phyloP scores from a whole-genome alignment of 2,113 vertebrate species.

The Eudyptes chrysolophus region DNA sequence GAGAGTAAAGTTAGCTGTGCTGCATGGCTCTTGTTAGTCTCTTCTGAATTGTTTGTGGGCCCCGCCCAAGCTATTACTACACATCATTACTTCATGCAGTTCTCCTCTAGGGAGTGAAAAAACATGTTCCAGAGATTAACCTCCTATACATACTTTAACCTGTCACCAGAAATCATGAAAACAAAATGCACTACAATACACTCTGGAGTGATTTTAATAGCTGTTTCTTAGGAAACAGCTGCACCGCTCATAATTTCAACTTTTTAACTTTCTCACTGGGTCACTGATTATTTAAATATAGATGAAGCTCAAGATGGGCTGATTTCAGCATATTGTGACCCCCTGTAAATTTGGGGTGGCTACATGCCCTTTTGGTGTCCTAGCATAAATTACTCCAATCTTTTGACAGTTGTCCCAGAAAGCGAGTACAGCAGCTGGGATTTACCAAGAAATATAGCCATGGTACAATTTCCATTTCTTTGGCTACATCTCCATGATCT shows the following conservation, averaged over 20 bases:
- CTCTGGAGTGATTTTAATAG: not conserved
- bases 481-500: not conserved
- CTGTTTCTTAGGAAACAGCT: constrained; percentile 16
- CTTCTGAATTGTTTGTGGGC: not conserved
- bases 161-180: constrained; percentile 1
- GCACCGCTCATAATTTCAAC: not conserved
- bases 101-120: constrained; percentile 30
- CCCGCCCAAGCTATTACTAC: constrained; percentile 15
- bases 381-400: not conserved
- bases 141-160: not conserved
- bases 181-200: not conserved
- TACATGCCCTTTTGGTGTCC: not conserved
- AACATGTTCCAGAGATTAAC: constrained; percentile 25
- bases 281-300: not conserved
- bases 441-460: not conserved
- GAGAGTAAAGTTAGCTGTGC: not conserved
- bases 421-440: not conserved
- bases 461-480: not conserved
- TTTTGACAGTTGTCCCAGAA: not conserved
- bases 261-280: not conserved
- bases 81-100: constrained; percentile 27
- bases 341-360: not conserved
- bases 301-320: not conserved
- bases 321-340: not conserved
- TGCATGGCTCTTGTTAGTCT: not conserved